Conservation (phyloP, 2,888 invertebrate species). For the Andrena fulva region DNA sequence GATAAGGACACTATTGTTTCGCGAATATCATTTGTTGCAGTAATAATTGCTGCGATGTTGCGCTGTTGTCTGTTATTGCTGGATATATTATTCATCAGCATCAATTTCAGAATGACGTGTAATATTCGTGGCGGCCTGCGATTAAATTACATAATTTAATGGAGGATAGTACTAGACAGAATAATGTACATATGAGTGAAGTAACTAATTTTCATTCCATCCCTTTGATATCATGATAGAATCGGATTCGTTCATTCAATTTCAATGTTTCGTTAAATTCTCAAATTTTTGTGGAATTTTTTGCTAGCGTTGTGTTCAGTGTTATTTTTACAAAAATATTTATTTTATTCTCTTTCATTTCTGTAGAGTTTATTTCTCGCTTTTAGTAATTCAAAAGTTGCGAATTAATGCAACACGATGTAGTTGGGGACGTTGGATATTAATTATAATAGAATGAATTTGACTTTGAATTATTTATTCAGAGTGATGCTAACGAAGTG, state of each 20-base stretch:
- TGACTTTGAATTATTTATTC: too few relatives aligned
- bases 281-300: too few relatives aligned
- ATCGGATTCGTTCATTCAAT: too few relatives aligned
- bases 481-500: not conserved
- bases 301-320: not conserved
- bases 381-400: not conserved
- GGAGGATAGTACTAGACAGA: not conserved
- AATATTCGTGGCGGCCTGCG: not conserved
- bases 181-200: not conserved
- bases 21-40: conserved; percentile 1
- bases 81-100: not conserved
- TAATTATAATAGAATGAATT: not conserved
- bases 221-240: too few relatives aligned
- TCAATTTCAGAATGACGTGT: not conserved
- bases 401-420: not conserved
- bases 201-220: too few relatives aligned
- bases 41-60: not conserved
- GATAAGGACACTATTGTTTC: not conserved
- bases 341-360: not conserved
- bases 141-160: conserved; percentile 11
- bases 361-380: not conserved
- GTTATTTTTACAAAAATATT: not conserved
- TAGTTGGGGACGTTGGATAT: too few relatives aligned
- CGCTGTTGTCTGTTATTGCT: not conserved
- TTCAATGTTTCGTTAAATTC: not conserved